Evolutionary conservation across 1,140 invertebrate genomes (phyloP).

Genomic region (Nasonia giraulti): DNA sequence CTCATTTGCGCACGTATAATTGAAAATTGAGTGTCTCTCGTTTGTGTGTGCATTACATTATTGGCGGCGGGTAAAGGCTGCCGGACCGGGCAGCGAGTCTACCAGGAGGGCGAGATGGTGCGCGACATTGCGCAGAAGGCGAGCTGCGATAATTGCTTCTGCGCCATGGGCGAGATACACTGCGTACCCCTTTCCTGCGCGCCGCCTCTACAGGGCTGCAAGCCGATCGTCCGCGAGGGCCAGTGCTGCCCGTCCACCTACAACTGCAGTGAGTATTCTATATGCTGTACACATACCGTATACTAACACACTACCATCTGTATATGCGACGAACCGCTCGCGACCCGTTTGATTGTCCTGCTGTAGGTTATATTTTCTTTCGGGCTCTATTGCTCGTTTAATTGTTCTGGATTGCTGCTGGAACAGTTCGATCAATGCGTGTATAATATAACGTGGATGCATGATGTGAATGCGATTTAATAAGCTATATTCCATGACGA

Average conservation of each 20-base stretch:
- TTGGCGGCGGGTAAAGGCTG: constrained; percentile 75
- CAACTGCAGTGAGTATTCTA: constrained; percentile 80
- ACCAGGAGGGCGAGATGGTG: constrained; percentile 86
- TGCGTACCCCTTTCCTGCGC: constrained; percentile 86
- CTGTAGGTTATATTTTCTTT: too few relatives aligned
- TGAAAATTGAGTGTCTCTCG: constrained; percentile 7
- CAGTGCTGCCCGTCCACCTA: constrained; percentile 91
- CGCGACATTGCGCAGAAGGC: constrained; percentile 75
- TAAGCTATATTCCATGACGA: neutral
- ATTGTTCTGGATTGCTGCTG: too few relatives aligned
- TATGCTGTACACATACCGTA: too few relatives aligned
- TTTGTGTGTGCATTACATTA: constrained; percentile 26
- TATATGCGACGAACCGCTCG: too few relatives aligned
- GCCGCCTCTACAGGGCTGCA: constrained; percentile 83
- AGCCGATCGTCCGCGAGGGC: constrained; percentile 83
- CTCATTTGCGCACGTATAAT: constrained; percentile 23
- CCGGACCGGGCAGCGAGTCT: constrained; percentile 77
- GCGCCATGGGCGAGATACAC: constrained; percentile 81
- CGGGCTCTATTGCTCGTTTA: too few relatives aligned
- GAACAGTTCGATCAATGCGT: too few relatives aligned
- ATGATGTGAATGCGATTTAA: neutral
- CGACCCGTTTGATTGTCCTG: too few relatives aligned
- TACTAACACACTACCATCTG: too few relatives aligned
- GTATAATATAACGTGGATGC: too few relatives aligned
- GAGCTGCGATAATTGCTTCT: constrained; percentile 87